Conservation (phyloP, 2,113 vertebrate species). For the Hylia prasina region DNA sequence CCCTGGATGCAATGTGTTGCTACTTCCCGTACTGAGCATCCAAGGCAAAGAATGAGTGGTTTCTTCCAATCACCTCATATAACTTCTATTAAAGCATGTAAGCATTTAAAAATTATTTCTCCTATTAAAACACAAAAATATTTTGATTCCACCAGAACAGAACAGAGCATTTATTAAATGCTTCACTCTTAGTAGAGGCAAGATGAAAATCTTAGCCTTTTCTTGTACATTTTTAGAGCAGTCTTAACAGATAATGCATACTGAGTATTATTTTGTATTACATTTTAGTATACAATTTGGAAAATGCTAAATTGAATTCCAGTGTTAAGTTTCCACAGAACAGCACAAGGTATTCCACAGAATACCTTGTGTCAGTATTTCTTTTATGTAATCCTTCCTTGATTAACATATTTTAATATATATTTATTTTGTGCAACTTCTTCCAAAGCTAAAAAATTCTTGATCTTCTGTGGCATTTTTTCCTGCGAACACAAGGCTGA, state of each 20-base stretch:
- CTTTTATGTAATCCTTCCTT: not conserved
- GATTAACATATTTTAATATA: not conserved
- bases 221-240: not conserved
- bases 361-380: not conserved
- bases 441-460: not conserved
- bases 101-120: not conserved
- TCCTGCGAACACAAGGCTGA: not conserved
- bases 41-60: not conserved
- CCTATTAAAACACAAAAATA: not conserved
- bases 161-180: not conserved
- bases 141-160: not conserved
- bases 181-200: not conserved
- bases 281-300: not conserved
- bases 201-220: not conserved
- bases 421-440: not conserved
- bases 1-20: fast-evolving
- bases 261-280: not conserved
- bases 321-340: not conserved
- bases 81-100: not conserved
- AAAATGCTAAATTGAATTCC: not conserved
- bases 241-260: not conserved
- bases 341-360: too few relatives aligned
- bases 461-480: not conserved
- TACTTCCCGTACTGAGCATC: not conserved
- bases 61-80: not conserved